These are phyloP conservation scores for Tetheella fluctuosa DNA, from an alignment of 2,888 invertebrate species.

Conservation along the genomic window DNA sequence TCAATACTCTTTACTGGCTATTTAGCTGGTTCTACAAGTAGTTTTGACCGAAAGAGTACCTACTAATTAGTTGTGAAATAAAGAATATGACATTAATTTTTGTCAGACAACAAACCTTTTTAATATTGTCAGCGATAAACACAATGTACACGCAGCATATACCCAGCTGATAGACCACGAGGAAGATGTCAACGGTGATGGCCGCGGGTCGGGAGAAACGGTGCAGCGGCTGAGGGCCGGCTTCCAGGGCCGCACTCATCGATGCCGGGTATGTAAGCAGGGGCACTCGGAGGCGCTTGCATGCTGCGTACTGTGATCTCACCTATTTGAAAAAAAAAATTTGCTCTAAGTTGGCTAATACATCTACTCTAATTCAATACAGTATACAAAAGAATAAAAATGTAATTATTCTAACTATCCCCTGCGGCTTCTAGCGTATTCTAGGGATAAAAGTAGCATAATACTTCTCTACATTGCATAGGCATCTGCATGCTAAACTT, in stretches of 20 bases:
- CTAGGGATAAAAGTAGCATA: no score
- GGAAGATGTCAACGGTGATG: conserved; percentile 86
- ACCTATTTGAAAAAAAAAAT: conserved; percentile 52
- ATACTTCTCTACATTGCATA: no score
- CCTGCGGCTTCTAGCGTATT: no score
- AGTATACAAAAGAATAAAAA: no score
- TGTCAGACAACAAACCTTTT: conserved; percentile 84
- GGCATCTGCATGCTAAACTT: no score
- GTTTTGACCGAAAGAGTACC: no score
- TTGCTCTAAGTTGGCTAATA: neutral
- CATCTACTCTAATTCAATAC: no score
- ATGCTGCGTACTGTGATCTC: conserved; percentile 83
- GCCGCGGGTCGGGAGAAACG: conserved; percentile 85
- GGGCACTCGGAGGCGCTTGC: conserved; percentile 86
- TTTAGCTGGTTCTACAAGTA: no score
- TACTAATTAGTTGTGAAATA: no score
- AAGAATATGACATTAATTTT: no score
- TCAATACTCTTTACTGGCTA: no score
- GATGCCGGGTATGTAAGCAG: conserved; percentile 93
- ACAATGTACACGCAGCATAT: conserved; percentile 98
- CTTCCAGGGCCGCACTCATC: conserved; percentile 90
- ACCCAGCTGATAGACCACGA: conserved; percentile 94
- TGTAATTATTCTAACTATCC: no score
- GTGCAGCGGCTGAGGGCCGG: conserved; percentile 88
- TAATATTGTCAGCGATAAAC: conserved; percentile 93